phyloP scores from a whole-genome alignment of 2,797 vertebrate genomes.

The Clarias pachynema region DNA sequence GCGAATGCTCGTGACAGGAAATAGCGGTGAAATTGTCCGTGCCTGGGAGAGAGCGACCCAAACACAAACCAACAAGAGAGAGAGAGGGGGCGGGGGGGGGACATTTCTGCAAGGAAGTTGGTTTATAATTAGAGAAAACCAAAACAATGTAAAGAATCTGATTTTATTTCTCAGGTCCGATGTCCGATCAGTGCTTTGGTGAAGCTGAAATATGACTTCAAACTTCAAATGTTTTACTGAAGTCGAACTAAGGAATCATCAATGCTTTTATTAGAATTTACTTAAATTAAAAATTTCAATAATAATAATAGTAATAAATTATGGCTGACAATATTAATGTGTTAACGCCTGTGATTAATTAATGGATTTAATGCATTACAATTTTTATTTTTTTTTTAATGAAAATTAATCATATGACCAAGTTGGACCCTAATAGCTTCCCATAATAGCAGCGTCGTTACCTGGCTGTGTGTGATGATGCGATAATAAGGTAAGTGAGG shows the following conservation, averaged over 20 bases:
- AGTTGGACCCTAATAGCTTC: too few relatives aligned
- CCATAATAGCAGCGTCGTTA: too few relatives aligned
- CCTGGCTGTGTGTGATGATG: too few relatives aligned
- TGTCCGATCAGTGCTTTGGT: too few relatives aligned
- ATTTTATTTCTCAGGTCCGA: not conserved
- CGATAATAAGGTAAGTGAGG: too few relatives aligned
- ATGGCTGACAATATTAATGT: too few relatives aligned
- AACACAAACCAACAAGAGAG: not conserved
- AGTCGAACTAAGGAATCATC: not conserved
- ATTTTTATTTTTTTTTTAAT: too few relatives aligned
- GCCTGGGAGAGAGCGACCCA: not conserved
- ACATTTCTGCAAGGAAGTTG: not conserved
- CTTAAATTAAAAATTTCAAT: not conserved
- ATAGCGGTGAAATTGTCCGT: slow-evolving; percentile 31
- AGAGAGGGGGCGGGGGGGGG: not conserved
- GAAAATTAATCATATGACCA: too few relatives aligned
- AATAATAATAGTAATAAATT: too few relatives aligned
- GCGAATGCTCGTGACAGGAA: slow-evolving; percentile 22
- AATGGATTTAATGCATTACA: too few relatives aligned
- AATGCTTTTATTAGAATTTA: not conserved
- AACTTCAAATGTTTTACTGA: not conserved
- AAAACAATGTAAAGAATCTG: not conserved
- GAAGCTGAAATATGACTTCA: not conserved
- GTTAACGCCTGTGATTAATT: too few relatives aligned
- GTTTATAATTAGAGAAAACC: not conserved